Evolutionary conservation across 1,140 invertebrate genomes (phyloP), one percentile per base, ranked within the genome.

Genomic region (Macrocentrus cingulum): DNA sequence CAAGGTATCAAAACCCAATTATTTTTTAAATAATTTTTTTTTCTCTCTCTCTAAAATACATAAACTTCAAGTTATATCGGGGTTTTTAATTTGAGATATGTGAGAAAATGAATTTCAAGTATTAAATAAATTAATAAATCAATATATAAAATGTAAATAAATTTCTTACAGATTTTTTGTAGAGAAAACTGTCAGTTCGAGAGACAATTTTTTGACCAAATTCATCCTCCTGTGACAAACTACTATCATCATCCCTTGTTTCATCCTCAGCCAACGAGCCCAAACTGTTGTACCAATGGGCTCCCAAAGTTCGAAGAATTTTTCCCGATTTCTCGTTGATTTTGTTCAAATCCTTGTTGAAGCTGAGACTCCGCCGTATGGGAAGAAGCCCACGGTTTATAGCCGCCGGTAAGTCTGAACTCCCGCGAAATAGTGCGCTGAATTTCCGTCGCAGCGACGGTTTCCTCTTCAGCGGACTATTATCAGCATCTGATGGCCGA

Each of bases 261-360:
- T 61, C 58, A 56, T 59, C 60, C 51, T 65, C 63, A 1, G 65
- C 72, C 7, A 75, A 49, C 5, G 73, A 75, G 9, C 70, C 59
- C 16, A 75, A 56, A 67, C 73, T 75, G 66, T 73, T 74, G 58
- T 71, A 75, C 73, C 73, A 75, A 41, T 67, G 68, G 2, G 62
- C 64, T 37, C 69, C 68, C 23, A 37, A 39, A 0, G 63, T 57
- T 46, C 69, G 70, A n/a, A 15, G 60, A 64, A 1, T 67, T 8
- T 39, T 66, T 25, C 25, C 25, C 4, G 25, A 42, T 23, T 56
- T 54, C 19, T 72, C 68, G 8, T 67, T 60, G 18, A 54, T 36
- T 3, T 61, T 66, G 53, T 75, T 66, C 19, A 75, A 60, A 11
- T 69, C 71, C 46, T 71, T 73, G 57, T 70, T 68, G 56, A 74